Percentiles rank a stretch among this genome's conserved stretches.
Conservation (phyloP, 2,113 vertebrate genomes). For the Aythya baeri region DNA sequence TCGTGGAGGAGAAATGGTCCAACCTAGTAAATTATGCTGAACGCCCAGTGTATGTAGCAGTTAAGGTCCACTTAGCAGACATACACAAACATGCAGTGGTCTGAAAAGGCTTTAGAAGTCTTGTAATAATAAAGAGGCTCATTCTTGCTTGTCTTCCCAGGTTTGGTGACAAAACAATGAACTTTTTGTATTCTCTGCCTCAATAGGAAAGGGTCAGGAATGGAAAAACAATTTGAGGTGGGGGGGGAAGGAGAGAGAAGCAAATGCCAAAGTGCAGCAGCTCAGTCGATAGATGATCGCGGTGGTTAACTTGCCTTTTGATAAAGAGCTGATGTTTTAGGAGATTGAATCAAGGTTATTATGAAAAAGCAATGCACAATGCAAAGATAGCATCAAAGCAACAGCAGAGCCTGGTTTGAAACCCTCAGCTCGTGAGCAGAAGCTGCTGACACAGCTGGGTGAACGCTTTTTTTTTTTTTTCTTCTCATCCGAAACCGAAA, state of each 20-base stretch:
- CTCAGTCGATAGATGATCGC: background rate
- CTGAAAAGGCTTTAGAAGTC: conserved; percentile 66
- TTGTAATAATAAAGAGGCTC: conserved; percentile 67
- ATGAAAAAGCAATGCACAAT: background rate
- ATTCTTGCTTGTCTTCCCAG: conserved; percentile 71
- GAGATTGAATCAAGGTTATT: conserved; percentile 53
- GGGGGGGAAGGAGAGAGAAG: conserved; percentile 1
- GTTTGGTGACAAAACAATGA: conserved; percentile 72
- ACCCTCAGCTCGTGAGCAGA: conserved; percentile 34
- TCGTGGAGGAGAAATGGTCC: background rate
- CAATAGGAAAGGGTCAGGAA: conserved; percentile 52
- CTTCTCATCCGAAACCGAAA: background rate
- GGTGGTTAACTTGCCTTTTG: conserved; percentile 29
- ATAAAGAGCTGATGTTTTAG: conserved; percentile 62
- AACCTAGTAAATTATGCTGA: conserved; percentile 44
- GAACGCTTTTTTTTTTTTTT: background rate
- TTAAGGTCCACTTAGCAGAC: conserved; percentile 67
- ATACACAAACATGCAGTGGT: conserved; percentile 47
- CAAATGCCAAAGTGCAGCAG: conserved; percentile 57
- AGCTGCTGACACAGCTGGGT: conserved; percentile 60
- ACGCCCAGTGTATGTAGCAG: conserved; percentile 54
- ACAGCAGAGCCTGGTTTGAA: conserved; percentile 33
- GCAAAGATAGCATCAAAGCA: conserved; percentile 44
- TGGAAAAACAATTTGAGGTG: conserved; percentile 42
- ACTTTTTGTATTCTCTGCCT: conserved; percentile 66